Conservation (phyloP, 2,113 vertebrate species). For the Sardina pilchardus region DNA sequence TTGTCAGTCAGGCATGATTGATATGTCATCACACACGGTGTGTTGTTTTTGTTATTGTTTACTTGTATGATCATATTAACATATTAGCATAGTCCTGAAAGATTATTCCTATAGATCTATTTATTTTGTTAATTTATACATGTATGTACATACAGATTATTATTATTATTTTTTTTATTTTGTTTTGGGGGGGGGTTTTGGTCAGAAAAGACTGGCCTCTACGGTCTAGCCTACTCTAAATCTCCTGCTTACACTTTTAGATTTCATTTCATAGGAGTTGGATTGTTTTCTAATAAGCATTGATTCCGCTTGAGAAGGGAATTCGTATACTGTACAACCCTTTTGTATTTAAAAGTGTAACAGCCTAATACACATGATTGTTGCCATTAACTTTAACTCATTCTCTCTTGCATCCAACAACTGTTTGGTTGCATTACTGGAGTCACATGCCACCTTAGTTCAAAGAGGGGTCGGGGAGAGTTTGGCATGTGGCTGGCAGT, state of each 20-base stretch:
- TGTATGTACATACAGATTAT: too few relatives aligned
- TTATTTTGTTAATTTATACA: too few relatives aligned
- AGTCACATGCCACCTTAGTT: conserved; percentile 70
- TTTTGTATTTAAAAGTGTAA: background rate
- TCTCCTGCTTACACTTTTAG: too few relatives aligned
- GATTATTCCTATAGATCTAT: too few relatives aligned
- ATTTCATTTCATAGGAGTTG: background rate
- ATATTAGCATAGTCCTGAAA: too few relatives aligned
- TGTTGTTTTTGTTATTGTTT: background rate
- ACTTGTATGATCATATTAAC: too few relatives aligned
- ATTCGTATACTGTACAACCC: background rate
- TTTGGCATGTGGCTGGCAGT: conserved; percentile 56
- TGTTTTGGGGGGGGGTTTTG: too few relatives aligned
- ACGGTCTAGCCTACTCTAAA: too few relatives aligned
- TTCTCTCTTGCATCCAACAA: conserved; percentile 31
- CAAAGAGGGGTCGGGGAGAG: conserved; percentile 61
- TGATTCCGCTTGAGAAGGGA: background rate
- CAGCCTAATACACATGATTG: background rate
- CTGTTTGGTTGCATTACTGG: conserved; percentile 42
- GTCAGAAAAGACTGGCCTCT: too few relatives aligned
- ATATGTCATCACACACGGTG: too few relatives aligned
- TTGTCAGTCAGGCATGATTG: too few relatives aligned
- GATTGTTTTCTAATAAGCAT: background rate
- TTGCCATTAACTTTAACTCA: background rate
- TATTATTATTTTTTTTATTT: too few relatives aligned